Conservation (phyloP, 2,888 invertebrate genomes). For the Hoplodrina ambigua region DNA sequence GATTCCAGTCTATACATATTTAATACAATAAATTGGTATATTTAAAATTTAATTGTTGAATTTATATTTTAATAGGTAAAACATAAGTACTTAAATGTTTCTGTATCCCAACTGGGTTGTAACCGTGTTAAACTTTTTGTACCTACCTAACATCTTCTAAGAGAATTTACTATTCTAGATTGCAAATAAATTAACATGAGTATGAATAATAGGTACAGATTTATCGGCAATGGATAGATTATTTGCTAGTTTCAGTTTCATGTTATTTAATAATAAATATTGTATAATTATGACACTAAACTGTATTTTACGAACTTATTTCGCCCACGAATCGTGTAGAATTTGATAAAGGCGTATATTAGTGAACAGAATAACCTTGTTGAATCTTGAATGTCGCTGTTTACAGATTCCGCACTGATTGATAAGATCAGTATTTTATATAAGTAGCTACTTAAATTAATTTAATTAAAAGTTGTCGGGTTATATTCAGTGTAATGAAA, state of each 20-base stretch:
- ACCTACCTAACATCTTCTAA: too few species aligned
- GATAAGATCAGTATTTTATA: background rate
- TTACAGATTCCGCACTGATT: constrained; percentile 1
- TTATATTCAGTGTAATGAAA: background rate
- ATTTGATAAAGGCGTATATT: background rate
- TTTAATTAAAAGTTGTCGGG: background rate
- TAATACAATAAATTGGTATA: too few species aligned
- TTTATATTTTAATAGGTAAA: too few species aligned
- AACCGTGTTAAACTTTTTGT: too few species aligned
- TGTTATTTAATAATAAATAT: constrained; percentile 30
- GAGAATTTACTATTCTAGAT: too few species aligned
- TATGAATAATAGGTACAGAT: constrained; percentile 16
- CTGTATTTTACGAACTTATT: constrained; percentile 22
- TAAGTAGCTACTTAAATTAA: too few species aligned
- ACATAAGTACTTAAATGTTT: too few species aligned
- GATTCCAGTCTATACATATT: too few species aligned
- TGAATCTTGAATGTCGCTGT: background rate
- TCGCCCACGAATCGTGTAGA: constrained; percentile 1
- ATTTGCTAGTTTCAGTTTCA: constrained; percentile 2
- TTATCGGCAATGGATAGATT: constrained; percentile 1
- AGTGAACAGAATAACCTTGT: background rate
- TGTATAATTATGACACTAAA: constrained; percentile 19
- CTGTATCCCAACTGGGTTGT: too few species aligned
- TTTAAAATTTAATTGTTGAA: too few species aligned
- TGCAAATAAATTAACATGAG: background rate